Evolutionary conservation across 2,113 vertebrate species (phyloP), one percentile per base, ranked within the genome.

Genomic region (Datnioides undecimradiatus): DNA sequence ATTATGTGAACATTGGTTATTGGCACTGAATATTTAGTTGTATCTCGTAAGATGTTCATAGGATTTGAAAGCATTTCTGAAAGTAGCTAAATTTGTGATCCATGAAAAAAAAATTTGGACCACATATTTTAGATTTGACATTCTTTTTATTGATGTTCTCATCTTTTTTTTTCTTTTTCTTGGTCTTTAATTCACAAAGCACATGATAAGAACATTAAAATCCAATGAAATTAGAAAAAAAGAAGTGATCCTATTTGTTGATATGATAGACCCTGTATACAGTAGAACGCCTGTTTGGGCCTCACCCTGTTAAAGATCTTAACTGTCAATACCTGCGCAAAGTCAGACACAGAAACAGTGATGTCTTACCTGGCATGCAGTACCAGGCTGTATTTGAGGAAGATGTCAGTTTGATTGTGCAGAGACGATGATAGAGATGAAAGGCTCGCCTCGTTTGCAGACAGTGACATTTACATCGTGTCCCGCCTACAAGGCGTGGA

Each of bases 401-500:
- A 69, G 25, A 83, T 70, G 54, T 62, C 38, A 63, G 54, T 14
- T 19, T 65, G 57, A 55, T 25, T 12, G 57, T 40, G 41, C 41
- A 27, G 13, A 49, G 12, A 70, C 46, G 45, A 70, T 51, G 45
- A 77, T 43, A 1, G 23, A 73, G 73, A 65, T 49, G 55, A 74
- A 63, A 60, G 59, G 63, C 59, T 79, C 72, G 40, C 21, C 63
- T 84, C 49, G 54, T 79, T 70, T 69, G 33, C 84, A 82, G 73
- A 80, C 80, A 12, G 72, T 79, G 83, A 89, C 87, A 88, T 82
- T 87, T 78, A 29, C 76, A 73, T 60, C 31, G 81, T 48, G 92
- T 86, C 90, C 90, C 92, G 86, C 92, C 93, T 65, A 90, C 89
- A 89, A 91, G 92, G 93, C 91, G 90, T 91, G 92, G 91, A 88